Conservation (phyloP, 1,140 invertebrate species). For the Dinoponera quadriceps region DNA sequence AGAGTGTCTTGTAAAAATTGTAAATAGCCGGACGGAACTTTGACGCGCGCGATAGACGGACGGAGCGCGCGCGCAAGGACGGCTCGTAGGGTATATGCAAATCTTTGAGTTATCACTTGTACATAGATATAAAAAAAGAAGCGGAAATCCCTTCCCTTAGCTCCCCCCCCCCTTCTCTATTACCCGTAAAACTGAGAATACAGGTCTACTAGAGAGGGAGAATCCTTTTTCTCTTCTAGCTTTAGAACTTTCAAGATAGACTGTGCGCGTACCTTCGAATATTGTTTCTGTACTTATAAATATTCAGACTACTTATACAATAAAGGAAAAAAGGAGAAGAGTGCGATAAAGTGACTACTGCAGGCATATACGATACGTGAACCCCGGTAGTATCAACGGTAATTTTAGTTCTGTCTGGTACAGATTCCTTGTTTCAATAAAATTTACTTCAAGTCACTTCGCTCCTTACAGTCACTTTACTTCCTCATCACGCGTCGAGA, state of each 20-base stretch:
- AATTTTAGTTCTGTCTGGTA: slow-evolving; percentile 87
- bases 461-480: slow-evolving; percentile 11
- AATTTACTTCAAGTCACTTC: slow-evolving; percentile 82
- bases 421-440: slow-evolving; percentile 86
- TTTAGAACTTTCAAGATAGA: slow-evolving; percentile 83
- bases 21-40: slow-evolving; percentile 63
- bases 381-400: slow-evolving; percentile 85
- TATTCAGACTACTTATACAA: slow-evolving; percentile 81
- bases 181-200: slow-evolving; percentile 76
- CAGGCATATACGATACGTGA: slow-evolving; percentile 85
- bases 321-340: slow-evolving; percentile 74
- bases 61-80: not conserved
- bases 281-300: slow-evolving; percentile 86
- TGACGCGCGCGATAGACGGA: slow-evolving; percentile 22
- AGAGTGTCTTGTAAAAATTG: slow-evolving; percentile 71
- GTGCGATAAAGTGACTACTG: slow-evolving; percentile 76
- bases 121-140: slow-evolving; percentile 74
- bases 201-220: slow-evolving; percentile 60
- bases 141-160: slow-evolving; percentile 33
- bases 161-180: slow-evolving; percentile 66
- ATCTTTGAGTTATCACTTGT: slow-evolving; percentile 78
- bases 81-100: slow-evolving; percentile 67
- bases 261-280: slow-evolving; percentile 84
- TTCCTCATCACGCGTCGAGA: not conserved
- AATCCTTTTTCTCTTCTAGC: slow-evolving; percentile 80